Evolutionary conservation across 2,797 vertebrate species (phyloP), one percentile per base, ranked within the genome.

Genomic region (Paedocypris micromegethes): DNA sequence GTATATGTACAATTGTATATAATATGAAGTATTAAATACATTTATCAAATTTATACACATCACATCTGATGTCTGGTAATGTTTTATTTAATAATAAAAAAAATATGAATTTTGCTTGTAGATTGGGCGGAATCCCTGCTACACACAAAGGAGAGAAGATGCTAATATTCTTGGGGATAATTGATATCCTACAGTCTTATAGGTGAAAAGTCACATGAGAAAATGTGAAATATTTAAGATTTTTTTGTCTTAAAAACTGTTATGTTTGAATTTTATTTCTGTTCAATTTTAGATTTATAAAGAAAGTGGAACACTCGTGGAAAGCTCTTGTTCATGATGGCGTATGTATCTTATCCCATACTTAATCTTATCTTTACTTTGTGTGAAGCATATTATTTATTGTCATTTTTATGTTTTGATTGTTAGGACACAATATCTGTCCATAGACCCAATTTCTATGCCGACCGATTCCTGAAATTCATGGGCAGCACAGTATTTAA

Each of bases 221-320:
- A 44, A 61, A 40, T 2, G 42, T 50, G 9, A 8, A 51, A 44
- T 61, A 46, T 45, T 59, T 9, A 62, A 38, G 49, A 5, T 6
- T 49, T 1, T 5, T 8, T 38, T 47, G 3, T 7, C 8, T 37
- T 9, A n/a, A 9, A 43, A 7, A 54, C 8, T 0, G 5, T 41
- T 46, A 6, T 9, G 40, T 9, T 9, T 44, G 4, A 9, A 40
- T 37, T 7, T 3, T 52, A n/a, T 58, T 51, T 55, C 68, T 72
- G 7, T 70, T 68, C 59, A 76, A 9, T 64, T 58, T 73, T 81
- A 98, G 96, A 77, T 89, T 98, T 68, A 93, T 98, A 77, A 98
- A 98, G 87, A 98, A 93, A 54, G 82, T 98, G 78, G 96, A 98
- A 73, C 96, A 98, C 85, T 98, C 96, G 42, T 98, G 96, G 96